Base-by-base conservation (phyloP, 2,888 invertebrate genomes). In the Orthosia cruda region DNA sequence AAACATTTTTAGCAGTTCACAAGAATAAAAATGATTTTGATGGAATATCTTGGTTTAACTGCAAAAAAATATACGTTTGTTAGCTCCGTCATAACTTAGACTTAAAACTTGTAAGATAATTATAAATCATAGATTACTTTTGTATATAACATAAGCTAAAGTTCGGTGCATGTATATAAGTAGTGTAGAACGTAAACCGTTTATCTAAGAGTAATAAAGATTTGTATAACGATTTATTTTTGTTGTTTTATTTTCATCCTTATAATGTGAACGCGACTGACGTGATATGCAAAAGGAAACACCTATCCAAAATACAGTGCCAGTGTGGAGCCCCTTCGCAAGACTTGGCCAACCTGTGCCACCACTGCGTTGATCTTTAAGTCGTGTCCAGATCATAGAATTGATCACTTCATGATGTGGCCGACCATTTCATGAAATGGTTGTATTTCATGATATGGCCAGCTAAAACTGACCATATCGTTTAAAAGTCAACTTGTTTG, bases 101-200 rank as follows among this genome's bases (percentile, higher is more conserved):
- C 61, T 70, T 62, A 58, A 64, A 76, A 32, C 23, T 59, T 84
- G 81, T 84, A 84, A 77, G 58, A 73, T 78, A 72, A 67, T 65
- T 49, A 47, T 80, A 74, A 55, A 74, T 18, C 72, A 65, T 84
- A 82, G 74, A 74, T 78, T 66, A 78, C 63, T 73, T 69, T 15
- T 89, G 89, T 90, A 89, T 83, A 89, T 89, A 89, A 86, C 64
- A 65, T 82, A 74, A 73, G 72, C 52, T 76, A 74, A 62, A 69
- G 81, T 76, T 71, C 71, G 91, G 91, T 92, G 92, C 91, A 89
- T 93, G 93, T 93, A 93, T 89, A 93, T 93, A n/a, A n/a, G n/a
- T n/a, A 93, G 86, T 82, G 74, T 90, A 89, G 83, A 83, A 71
- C 81, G 80, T 90, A 89, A 90, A 86, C 83, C 86, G 89, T 92